Evolutionary conservation across 2,797 vertebrate species (phyloP).

Genomic region (Uromys caudimaculatus): DNA sequence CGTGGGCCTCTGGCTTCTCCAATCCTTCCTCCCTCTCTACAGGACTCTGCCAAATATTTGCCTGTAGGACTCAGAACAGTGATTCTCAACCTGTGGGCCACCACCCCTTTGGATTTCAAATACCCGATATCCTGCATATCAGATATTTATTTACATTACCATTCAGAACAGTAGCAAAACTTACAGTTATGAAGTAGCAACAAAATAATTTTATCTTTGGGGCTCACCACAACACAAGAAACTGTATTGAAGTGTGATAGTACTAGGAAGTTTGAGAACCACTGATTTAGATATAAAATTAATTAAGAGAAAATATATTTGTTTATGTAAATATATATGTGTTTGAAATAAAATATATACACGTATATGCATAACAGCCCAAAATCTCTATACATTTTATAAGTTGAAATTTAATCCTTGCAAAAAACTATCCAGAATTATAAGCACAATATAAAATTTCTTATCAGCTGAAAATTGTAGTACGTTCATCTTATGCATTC

Average conservation of each 20-base stretch:
- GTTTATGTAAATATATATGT: neutral
- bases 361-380: neutral
- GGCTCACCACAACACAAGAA: neutral
- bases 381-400: neutral
- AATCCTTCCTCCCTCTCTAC: neutral
- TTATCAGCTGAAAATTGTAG: neutral
- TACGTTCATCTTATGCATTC: slow-evolving; percentile 51
- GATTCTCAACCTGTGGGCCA: neutral
- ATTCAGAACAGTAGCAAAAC: neutral
- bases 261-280: neutral
- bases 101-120: neutral
- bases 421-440: slow-evolving; percentile 21
- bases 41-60: neutral
- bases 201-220: no score
- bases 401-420: neutral
- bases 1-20: neutral
- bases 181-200: neutral
- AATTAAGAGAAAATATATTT: neutral
- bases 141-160: neutral
- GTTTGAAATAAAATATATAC: slow-evolving; percentile 8
- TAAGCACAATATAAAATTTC: neutral
- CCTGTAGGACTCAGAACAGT: neutral
- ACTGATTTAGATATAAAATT: neutral
- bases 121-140: neutral
- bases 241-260: neutral